Base-by-base conservation (phyloP, 2,888 invertebrate genomes). In the Leptura quadrifasciata region DNA sequence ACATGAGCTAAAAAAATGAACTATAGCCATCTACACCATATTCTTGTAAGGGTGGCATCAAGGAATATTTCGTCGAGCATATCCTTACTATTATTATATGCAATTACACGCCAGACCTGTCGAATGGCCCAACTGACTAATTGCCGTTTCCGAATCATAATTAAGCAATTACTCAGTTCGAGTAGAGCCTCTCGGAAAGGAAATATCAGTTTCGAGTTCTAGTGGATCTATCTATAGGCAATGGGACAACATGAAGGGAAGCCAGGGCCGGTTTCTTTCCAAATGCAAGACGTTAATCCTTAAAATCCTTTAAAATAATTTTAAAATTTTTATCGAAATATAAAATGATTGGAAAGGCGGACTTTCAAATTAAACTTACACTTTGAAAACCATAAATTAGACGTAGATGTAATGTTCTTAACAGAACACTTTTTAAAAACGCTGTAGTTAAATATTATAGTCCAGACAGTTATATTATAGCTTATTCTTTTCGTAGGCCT, bases 131-230 rank as follows among this genome's bases (percentile, higher is more conserved):
- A 73, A 75, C 75, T 77, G 65, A 70, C 79, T 84, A 84, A 84
- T 83, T 84, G 82, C 79, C 76, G 81, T 83, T 81, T 83, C 81
- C 79, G 82, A 82, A 82, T 82, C 79, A 82, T 81, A 84, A 85
- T 84, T 82, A 84, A 83, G 82, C 81, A 84, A 85, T 85, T 85
- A 83, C 75, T 71, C 77, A 76, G 77, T 75, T 78, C 78, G 61
- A 77, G 79, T 75, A 64, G 47, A 17, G 47, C 18, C 15, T 47
- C 61, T 55, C n/a, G 54, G 68, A 74, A 31, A 67, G 74, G 74
- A 64, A 75, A 70, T 75, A 75, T 75, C 74, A 61, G 74, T 64
- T 63, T 72, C 54, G 64, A 64, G 17, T 31, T 64, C 21, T 20
- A 17, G 64, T 15, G 64, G 64, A 47, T 21, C 47, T 27, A 47